phyloP scores from a whole-genome alignment of 1,140 invertebrate genomes.

The Eurosta solidaginis region DNA sequence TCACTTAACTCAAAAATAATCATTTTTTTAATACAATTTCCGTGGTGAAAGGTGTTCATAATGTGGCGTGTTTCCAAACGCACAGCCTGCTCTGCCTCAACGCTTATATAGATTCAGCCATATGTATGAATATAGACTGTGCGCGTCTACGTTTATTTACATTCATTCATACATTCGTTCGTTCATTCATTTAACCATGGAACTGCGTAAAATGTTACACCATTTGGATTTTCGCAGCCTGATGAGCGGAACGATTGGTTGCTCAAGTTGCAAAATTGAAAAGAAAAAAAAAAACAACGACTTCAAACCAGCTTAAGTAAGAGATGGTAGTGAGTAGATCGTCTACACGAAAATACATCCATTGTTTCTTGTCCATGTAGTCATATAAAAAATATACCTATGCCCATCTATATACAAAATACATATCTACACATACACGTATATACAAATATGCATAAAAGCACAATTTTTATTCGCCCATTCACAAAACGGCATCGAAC shows the following conservation, averaged over 20 bases:
- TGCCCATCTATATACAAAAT: neutral
- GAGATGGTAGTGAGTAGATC: neutral
- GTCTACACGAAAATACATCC: neutral
- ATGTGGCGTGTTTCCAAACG: too few relatives aligned
- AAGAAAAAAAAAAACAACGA: neutral
- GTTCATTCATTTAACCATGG: conserved; percentile 2
- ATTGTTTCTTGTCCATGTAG: neutral
- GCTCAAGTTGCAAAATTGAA: conserved; percentile 1
- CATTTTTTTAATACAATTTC: too few relatives aligned
- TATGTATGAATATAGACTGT: neutral
- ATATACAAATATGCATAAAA: too few relatives aligned
- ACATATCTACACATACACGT: neutral
- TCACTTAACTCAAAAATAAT: too few relatives aligned
- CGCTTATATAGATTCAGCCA: neutral
- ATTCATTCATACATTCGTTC: neutral
- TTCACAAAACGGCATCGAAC: conserved; percentile 12
- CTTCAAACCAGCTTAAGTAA: neutral
- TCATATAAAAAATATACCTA: neutral
- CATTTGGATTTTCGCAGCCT: conserved; percentile 1
- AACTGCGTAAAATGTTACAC: conserved; percentile 14
- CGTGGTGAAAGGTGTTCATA: too few relatives aligned
- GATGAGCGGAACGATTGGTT: conserved; percentile 16
- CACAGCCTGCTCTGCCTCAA: too few relatives aligned
- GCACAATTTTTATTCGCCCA: neutral
- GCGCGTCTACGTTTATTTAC: too few relatives aligned